Base-by-base conservation (phyloP, 2,888 invertebrate genomes). In the Amaurobius ferox region DNA sequence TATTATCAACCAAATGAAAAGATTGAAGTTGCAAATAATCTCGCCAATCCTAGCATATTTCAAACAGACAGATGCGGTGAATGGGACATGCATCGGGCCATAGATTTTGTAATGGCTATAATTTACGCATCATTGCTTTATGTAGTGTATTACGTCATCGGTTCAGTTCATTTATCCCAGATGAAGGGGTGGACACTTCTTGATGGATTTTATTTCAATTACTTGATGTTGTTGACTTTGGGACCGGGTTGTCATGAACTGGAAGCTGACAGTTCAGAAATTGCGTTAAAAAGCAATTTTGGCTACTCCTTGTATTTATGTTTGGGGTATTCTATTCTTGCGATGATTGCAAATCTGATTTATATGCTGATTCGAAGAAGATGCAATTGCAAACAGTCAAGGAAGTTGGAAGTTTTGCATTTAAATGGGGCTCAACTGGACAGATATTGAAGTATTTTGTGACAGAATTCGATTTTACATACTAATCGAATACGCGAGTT, bases 181-280 rank as follows among this genome's bases (percentile, higher is more conserved):
- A 29, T 2, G 5, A 71, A 62, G 64, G 74, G 32, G 0, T 55
- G 78, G 55, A n/a, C 26, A 6, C 30, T 85, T 19, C 39, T 64
- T 6, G 83, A 85, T 19, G 55, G 48, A 44, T 55, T 83, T 26
- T 87, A 74, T 55, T 79, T 83, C 23, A 87, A 64, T 28, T 83
- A 61, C 70, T 30, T 85, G 39, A 87, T 87, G 87, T 66, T 87
- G 13, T n/a, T 39, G 2, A 79, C 87, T 2, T n/a, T 74, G 7
- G 87, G 79, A 23, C 78, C 83, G 0, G 76, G 73, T 1, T 70
- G 79, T 48, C 40, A 67, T 9, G 87, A 81, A 19, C 35, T 68
- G 0, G 70, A 68, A 7, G 40, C 55, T 7, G 76, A 68, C 19
- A 40, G 30, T 3, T 5, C 64, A 3, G 78, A 73, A 48, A 68